These are phyloP conservation scores for Nibea albiflora DNA, from an alignment of 2,113 vertebrate species.

Conservation along the genomic window DNA sequence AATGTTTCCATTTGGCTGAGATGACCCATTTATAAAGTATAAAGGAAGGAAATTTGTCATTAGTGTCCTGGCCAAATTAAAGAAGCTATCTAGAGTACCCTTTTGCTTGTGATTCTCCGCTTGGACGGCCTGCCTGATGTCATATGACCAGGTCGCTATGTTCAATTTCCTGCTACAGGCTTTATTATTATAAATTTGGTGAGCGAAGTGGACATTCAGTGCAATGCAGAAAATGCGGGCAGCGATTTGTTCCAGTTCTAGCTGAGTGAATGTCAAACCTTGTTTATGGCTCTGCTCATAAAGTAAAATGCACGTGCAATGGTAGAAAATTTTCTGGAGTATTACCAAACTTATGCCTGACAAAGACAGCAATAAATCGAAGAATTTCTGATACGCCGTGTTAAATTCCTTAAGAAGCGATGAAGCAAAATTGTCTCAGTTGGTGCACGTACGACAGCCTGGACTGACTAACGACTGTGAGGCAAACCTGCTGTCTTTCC, in stretches of 20 bases:
- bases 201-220: constrained; percentile 48
- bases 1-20: constrained; percentile 64
- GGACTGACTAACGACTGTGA: not conserved
- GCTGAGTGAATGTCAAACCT: constrained; percentile 43
- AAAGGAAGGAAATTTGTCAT: constrained; percentile 71
- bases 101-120: constrained; percentile 18
- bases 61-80: constrained; percentile 56
- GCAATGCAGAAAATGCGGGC: constrained; percentile 34
- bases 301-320: not conserved
- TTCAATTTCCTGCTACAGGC: constrained; percentile 63
- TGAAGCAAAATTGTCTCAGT: not conserved
- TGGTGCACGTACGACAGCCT: not conserved
- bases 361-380: constrained; percentile 8
- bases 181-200: constrained; percentile 45
- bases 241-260: constrained; percentile 48
- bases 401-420: not conserved
- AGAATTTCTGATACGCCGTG: not conserved
- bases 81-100: constrained; percentile 26
- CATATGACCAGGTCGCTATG: constrained; percentile 55
- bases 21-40: constrained; percentile 69
- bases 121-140: constrained; percentile 35
- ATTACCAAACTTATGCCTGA: constrained; percentile 1
- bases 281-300: constrained; percentile 31
- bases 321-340: not conserved
- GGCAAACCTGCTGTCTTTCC: not conserved